Evolutionary conservation across 1,140 invertebrate genomes (phyloP), one percentile per base, ranked within the genome.

Genomic region (Mesaphorura yosii): DNA sequence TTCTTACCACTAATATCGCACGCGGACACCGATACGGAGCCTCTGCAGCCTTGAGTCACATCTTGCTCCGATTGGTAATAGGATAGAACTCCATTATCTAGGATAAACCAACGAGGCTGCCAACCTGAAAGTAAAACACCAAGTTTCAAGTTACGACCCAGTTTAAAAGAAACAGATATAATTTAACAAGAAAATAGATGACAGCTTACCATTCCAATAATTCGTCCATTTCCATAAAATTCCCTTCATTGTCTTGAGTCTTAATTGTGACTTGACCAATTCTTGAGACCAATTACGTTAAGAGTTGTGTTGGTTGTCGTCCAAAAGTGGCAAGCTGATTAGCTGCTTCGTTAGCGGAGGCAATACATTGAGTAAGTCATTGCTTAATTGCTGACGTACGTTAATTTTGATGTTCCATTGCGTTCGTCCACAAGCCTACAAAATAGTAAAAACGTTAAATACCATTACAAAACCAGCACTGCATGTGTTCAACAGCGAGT

Each of bases 31-130:
- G 84, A 86, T 47, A 87, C 76, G 31, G 83, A 86, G 14, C 85
- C 84, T 73, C 86, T 87, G 68, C 83, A 86, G 4, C 84, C 84
- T 72, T 84, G 82, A 66, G 76, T 80, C 2, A 85, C 83, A 73
- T 86, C 84, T 59, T 86, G 83, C 66, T 84, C 78, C 3, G 83
- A 85, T 68, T 84, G 83, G 67, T 86, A 88, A 68, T 88, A 88
- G 1, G 83, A 83, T 62, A 87, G 66, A 44, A 85, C 76, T 29
- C 84, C 84, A 72, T 86, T 79, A 62, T 86, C 82, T 60, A 87
- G 71, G 40, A 87, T 75, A 74, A 88, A 88, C 83, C 83, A 88
- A 65, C 85, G 74, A 20, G 83, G 84, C 69, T 88, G 84, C 85
- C 85, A 88, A 55, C 84, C 85, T 86, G 65, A 10, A 71, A 66